Evolutionary conservation across 2,113 vertebrate species (phyloP), one percentile per base, ranked within the genome.

Genomic region (Calyptommatus sinebrachiatus): DNA sequence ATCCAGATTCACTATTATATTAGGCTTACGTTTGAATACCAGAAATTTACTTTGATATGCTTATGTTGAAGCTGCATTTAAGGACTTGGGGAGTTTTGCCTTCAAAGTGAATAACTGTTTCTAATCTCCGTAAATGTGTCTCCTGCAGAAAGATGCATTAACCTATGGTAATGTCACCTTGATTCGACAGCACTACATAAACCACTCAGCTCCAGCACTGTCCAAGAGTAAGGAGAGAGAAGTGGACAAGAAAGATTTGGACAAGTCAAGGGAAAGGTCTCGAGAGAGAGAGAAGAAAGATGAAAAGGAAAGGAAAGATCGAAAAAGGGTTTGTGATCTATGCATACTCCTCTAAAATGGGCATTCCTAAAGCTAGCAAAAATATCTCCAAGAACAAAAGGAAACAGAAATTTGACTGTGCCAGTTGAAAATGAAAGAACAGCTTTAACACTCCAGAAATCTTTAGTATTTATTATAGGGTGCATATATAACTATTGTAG

Each of bases 251-350:
- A 97, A 97, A 96, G 96, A 97, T 83, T 92, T 96, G 91, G 97
- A 97, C 90, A 97, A 97, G 90, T 95, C 95, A 85, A 95, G 96
- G 92, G 96, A 96, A 91, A 96, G 96, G 91, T 97, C 96, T 92
- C 95, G 96, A 94, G 96, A 97, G 91, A 96, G 96, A 94, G 97
- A 97, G 91, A 97, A 96, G 95, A 97, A 97, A 90, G 96, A 97
- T 89, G 97, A 97, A 71, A 97, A 97, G 91, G 96, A 96, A 85
- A 96, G 96, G 91, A 97, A 97, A 93, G 97, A 97, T 9, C 94
- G 95, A 73, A 97, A 97, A 94, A 95, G 97, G 95, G 96, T 97
- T 95, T 93, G 97, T 96, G 90, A 10, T 87, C 90, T 92, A 90
- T 86, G 14, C 83, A 83, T 87, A 85, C 70, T 91, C 86, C 86